Conservation (phyloP, 1,140 invertebrate genomes). For the Penaeus indicus region DNA sequence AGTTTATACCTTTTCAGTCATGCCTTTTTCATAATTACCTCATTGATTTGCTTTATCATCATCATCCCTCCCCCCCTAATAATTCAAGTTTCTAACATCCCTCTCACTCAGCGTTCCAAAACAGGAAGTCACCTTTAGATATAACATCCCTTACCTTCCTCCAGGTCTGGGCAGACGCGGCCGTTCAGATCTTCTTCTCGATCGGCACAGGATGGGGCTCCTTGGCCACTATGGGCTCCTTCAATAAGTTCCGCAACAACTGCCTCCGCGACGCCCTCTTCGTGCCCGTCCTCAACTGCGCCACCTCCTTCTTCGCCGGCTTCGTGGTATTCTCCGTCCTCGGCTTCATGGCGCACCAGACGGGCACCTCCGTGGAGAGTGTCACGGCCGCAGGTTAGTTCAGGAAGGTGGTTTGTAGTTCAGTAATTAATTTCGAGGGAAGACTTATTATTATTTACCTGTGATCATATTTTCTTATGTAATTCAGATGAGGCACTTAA, state of each 20-base stretch:
- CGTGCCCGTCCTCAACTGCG: conserved; percentile 62
- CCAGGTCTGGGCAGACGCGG: conserved; percentile 83
- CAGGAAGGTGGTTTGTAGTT: neutral
- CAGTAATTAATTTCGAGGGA: neutral
- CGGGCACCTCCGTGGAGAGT: conserved; percentile 70
- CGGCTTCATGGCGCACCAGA: conserved; percentile 80
- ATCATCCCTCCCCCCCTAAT: no score
- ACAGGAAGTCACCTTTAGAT: no score
- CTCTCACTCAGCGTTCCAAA: no score
- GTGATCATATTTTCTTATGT: no score
- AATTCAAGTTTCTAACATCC: no score
- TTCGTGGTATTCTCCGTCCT: conserved; percentile 73
- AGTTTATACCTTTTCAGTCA: no score
- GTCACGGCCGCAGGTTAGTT: conserved; percentile 61
- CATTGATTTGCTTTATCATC: no score
- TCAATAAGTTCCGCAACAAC: conserved; percentile 75
- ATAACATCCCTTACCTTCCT: neutral
- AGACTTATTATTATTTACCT: neutral
- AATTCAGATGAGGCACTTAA: no score
- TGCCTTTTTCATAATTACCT: no score
- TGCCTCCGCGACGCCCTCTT: conserved; percentile 59
- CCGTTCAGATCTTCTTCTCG: conserved; percentile 89
- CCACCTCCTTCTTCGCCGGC: conserved; percentile 66
- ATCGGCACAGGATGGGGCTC: conserved; percentile 87
- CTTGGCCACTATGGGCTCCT: conserved; percentile 83